Base-by-base conservation (phyloP, 2,888 invertebrate genomes). In the Neoitamus cyanurus region DNA sequence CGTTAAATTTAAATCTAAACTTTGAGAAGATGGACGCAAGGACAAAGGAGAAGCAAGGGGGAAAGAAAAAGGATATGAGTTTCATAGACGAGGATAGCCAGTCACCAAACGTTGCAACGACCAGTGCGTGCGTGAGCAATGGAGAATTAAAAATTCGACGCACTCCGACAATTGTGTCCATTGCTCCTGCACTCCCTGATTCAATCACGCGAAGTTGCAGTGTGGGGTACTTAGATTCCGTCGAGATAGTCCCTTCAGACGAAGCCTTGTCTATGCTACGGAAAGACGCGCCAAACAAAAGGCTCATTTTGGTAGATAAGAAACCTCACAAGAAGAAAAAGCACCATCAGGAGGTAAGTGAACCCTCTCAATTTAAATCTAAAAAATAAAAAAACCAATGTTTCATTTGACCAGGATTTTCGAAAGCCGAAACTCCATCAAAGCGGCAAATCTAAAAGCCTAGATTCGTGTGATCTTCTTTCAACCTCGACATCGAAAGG, bases 121-220 rank as follows among this genome's bases (percentile, higher is more conserved):
- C 58, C 25, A 69, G 68, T n/a, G 69, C 69, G 7, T 36, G 36
- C 68, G 42, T 28, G 9, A 42, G 91, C 90, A 89, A 30, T 85
- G 68, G 58, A 83, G 80, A 46, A 48, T 42, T 87, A 86, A 68
- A 87, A 7, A 90, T 90, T 58, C 89, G 88, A 58, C 90, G 94
- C 75, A 93, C 93, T 0, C 93, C 94, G 2, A 94, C 94, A 0
- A 93, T 94, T 2, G 93, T 94, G 36, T 94, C 95, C 0, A 94
- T 94, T 85, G 94, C 94, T 48, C 94, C 95, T 0, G 90, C 92
- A 0, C 87, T 92, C 13, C 92, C 93, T 0, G 95, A 95, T 88
- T 94, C 95, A 0, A 96, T 96, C 91, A 95, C 96, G 0, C 92
- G 97, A 36, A 97, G 97, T 89, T 97, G 97, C 90, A 97, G 97